Percentiles rank a stretch among this genome's conserved stretches.
Evolutionary conservation across 2,113 vertebrate genomes (phyloP).

Genomic region (Pardalotus punctatus): DNA sequence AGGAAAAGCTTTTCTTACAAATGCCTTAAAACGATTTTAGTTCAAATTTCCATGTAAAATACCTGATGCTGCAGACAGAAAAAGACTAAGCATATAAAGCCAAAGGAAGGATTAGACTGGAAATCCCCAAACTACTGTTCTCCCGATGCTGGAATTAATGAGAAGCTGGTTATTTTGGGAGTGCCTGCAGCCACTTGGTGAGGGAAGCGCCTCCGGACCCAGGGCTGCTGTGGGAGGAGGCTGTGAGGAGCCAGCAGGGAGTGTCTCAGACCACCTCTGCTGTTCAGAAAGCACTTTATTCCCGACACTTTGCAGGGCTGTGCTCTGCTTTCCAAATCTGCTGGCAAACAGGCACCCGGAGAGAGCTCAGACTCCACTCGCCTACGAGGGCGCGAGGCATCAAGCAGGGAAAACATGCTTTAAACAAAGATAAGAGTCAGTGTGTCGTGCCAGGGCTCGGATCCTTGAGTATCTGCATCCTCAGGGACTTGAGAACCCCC

Average conservation of each 20-base stretch:
- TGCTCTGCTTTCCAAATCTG: background rate
- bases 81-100: background rate
- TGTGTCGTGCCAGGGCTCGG: background rate
- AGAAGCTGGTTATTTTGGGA: conserved; percentile 38
- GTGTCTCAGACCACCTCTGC: background rate
- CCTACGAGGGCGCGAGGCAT: background rate
- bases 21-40: background rate
- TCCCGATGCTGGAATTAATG: conserved; percentile 15
- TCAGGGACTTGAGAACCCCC: background rate
- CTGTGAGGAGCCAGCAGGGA: background rate
- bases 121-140: background rate
- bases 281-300: background rate
- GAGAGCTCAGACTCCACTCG: background rate
- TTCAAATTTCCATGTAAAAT: background rate
- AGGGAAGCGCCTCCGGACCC: background rate
- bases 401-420: background rate
- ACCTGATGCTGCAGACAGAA: background rate
- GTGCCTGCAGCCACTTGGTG: background rate
- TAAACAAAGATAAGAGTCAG: no score
- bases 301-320: background rate
- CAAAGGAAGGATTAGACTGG: conserved; percentile 29
- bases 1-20: background rate
- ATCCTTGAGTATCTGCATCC: background rate
- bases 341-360: rapidly evolving
- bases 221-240: background rate